Conservation (phyloP, 1,140 invertebrate genomes). For the Drosophila kepulauana region DNA sequence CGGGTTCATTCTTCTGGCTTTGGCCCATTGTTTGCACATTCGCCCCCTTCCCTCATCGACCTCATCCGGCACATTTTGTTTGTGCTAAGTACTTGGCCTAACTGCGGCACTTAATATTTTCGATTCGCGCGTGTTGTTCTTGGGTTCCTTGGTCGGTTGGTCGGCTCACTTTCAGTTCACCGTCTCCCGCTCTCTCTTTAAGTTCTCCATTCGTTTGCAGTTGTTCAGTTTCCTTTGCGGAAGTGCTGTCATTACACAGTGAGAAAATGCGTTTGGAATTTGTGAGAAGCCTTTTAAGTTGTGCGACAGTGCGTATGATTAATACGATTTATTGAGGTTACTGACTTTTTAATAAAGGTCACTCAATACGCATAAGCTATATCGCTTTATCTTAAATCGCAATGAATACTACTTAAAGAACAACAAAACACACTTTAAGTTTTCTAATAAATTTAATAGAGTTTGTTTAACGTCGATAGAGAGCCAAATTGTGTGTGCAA, state of each 20-base stretch:
- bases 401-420: background rate
- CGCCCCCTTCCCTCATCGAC: background rate
- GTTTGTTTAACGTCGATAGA: background rate
- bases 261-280: slow-evolving; percentile 54
- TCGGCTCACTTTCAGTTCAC: background rate
- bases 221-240: slow-evolving; percentile 36
- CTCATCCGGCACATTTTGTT: slow-evolving; percentile 54
- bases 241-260: slow-evolving; percentile 65
- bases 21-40: slow-evolving; percentile 72
- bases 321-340: slow-evolving; percentile 45
- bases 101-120: slow-evolving; percentile 78
- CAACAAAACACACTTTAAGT: background rate
- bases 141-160: background rate
- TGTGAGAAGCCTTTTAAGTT: slow-evolving; percentile 37
- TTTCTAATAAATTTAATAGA: background rate
- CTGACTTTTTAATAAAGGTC: slow-evolving; percentile 19
- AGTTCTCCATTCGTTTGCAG: slow-evolving; percentile 1
- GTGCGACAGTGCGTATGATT: slow-evolving; percentile 69
- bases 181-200: background rate
- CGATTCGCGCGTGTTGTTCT: slow-evolving; percentile 53
- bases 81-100: slow-evolving; percentile 72
- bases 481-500: no score
- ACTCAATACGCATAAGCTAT: slow-evolving; percentile 8
- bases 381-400: background rate
- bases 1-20: slow-evolving; percentile 53